Conservation (phyloP, 2,113 vertebrate species). For the Peromyscus californicus region DNA sequence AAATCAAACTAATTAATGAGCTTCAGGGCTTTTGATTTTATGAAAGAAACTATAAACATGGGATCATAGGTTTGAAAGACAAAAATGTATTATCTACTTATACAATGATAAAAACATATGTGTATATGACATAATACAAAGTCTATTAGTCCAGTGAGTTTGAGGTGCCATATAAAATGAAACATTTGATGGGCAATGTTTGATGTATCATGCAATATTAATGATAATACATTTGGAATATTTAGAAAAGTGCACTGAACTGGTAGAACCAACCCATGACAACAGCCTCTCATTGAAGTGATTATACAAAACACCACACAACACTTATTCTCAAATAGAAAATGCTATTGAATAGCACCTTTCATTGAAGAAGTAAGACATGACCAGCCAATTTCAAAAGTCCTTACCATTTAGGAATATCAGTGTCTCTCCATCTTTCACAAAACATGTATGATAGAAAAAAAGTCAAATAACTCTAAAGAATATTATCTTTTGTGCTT, state of each 20-base stretch:
- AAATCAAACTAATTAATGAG: not conserved
- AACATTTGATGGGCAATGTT: not conserved
- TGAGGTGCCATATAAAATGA: not conserved
- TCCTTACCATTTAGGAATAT: not conserved
- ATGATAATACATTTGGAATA: not conserved
- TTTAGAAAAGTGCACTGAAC: constrained; percentile 8
- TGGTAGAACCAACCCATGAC: not conserved
- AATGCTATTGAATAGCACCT: not conserved
- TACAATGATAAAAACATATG: not conserved
- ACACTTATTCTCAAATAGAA: constrained; percentile 49
- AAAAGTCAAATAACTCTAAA: not conserved
- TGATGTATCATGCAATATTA: not conserved
- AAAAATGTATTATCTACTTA: not conserved
- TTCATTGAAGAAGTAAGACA: not conserved
- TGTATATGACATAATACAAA: not conserved
- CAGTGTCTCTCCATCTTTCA: not conserved
- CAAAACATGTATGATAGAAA: not conserved
- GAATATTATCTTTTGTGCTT: not conserved
- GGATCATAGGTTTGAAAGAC: constrained; percentile 9
- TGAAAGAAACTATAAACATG: constrained; percentile 18
- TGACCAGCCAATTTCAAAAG: not conserved
- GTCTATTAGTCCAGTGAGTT: not conserved
- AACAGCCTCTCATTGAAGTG: not conserved
- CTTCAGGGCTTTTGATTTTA: constrained; percentile 43
- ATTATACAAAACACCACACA: not conserved